Evolutionary conservation across 2,113 vertebrate species (phyloP), one percentile per base, ranked within the genome.

Genomic region (Fulmarus glacialis): DNA sequence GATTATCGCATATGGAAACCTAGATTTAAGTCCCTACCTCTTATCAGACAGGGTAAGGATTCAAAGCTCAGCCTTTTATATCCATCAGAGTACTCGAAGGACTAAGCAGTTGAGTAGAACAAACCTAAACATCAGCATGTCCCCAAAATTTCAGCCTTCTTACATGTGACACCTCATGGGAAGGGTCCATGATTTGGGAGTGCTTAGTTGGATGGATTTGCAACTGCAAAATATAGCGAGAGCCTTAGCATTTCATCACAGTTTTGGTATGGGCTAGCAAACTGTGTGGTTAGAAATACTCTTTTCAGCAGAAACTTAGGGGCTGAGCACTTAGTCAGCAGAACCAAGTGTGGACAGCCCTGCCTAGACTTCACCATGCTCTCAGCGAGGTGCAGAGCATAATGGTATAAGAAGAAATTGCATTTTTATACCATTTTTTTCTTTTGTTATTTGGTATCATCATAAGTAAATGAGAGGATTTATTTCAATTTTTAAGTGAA

Each of bases 131-230:
- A 43, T 30, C 8, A 48, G 1, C 3, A 52, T 13, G 18, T 27
- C 21, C 13, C 23, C 5, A 62, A 15, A 78, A 55, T 32, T 16
- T 82, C 40, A 68, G 9, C 16, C 12, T 53, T 87, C 23, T 60
- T 48, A 27, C 4, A 42, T 0, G 1, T 55, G 7, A 30, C 26
- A 75, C 8, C 2, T 53, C 26, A 52, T 21, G n/a, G 38, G 12
- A 29, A 43, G 17, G 9, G 16, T 50, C 19, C 9, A 11, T 52
- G 7, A 15, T 32, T n/a, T 48, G 6, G 4, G 11, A 62, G 4
- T 45, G 7, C 4, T 64, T 58, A 45, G 15, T 15, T 74, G 14
- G 11, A 24, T n/a, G 12, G 24, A 66, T 64, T 38, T 74, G 18
- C 15, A 64, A 17, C 27, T 74, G 29, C n/a, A 45, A 66, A 70